Conservation (phyloP, 2,113 vertebrate species). For the Tonatia bakeri region DNA sequence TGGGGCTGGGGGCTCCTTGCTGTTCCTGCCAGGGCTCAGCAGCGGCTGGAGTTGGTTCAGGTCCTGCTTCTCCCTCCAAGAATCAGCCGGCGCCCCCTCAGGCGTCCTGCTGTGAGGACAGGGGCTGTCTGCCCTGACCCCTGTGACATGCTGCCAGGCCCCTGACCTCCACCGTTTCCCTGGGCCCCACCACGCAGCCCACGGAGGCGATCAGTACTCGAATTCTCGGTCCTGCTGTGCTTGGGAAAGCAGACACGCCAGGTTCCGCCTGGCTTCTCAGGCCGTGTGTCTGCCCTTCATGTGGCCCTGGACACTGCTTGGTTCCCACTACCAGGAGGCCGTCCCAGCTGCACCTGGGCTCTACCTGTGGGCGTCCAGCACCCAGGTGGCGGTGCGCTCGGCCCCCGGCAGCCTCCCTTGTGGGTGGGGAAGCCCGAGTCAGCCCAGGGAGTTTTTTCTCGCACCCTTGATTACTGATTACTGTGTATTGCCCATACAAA, state of each 20-base stretch:
- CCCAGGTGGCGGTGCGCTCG: rapidly evolving
- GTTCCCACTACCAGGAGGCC: background rate
- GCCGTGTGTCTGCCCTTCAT: rapidly evolving
- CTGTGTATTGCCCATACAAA: no score
- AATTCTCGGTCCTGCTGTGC: no score
- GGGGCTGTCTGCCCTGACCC: background rate
- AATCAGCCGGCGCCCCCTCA: background rate
- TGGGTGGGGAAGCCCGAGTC: background rate
- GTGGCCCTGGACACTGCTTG: background rate
- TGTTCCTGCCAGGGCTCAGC: background rate
- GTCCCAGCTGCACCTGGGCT: background rate
- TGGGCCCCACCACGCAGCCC: background rate
- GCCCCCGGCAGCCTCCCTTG: background rate
- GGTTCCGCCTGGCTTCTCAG: rapidly evolving
- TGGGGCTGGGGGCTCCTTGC: background rate
- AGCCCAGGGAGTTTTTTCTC: no score
- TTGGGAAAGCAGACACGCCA: background rate
- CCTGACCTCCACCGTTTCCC: background rate
- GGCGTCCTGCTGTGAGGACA: background rate
- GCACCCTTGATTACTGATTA: no score
- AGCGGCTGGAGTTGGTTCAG: background rate
- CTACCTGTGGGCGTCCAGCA: background rate
- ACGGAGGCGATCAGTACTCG: background rate
- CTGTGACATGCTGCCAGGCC: background rate
- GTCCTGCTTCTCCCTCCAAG: background rate